Evolutionary conservation across 2,888 invertebrate species (phyloP).

Genomic region (Stramonita haemastoma): DNA sequence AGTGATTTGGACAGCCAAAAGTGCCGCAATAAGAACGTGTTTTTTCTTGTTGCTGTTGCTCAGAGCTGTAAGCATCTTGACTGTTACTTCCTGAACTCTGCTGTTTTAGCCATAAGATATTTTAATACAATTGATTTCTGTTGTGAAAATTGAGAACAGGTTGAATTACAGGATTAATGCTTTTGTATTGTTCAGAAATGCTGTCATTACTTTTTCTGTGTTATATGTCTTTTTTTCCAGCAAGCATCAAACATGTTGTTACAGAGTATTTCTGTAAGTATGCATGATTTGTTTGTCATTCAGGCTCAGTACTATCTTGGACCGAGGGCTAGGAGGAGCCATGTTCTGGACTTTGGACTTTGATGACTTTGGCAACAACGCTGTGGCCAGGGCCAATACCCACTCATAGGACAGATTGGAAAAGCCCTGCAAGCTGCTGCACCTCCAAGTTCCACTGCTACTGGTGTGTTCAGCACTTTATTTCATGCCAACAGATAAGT

Average conservation of each 20-base stretch:
- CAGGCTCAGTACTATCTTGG: constrained; percentile 35
- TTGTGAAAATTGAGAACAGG: too few relatives aligned
- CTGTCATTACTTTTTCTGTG: too few relatives aligned
- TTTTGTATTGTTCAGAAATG: too few relatives aligned
- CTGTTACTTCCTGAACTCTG: too few relatives aligned
- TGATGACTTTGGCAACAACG: constrained; percentile 46
- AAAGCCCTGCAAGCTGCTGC: background rate
- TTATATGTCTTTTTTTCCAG: too few relatives aligned
- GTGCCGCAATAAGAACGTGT: too few relatives aligned
- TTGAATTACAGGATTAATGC: too few relatives aligned
- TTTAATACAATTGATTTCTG: too few relatives aligned
- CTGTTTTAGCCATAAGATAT: too few relatives aligned
- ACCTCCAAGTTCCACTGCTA: background rate
- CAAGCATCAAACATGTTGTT: background rate
- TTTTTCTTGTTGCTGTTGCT: too few relatives aligned
- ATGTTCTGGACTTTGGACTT: constrained; percentile 46
- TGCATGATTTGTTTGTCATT: background rate
- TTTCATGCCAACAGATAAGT: background rate
- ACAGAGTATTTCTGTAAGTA: background rate
- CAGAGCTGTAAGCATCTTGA: too few relatives aligned
- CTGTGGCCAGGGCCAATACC: constrained; percentile 43
- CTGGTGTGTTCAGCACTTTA: background rate
- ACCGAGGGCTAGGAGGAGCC: constrained; percentile 33
- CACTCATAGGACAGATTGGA: constrained; percentile 36
- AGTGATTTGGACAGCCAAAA: too few relatives aligned